Conservation (phyloP, 2,113 vertebrate genomes). For the Lota lota region DNA sequence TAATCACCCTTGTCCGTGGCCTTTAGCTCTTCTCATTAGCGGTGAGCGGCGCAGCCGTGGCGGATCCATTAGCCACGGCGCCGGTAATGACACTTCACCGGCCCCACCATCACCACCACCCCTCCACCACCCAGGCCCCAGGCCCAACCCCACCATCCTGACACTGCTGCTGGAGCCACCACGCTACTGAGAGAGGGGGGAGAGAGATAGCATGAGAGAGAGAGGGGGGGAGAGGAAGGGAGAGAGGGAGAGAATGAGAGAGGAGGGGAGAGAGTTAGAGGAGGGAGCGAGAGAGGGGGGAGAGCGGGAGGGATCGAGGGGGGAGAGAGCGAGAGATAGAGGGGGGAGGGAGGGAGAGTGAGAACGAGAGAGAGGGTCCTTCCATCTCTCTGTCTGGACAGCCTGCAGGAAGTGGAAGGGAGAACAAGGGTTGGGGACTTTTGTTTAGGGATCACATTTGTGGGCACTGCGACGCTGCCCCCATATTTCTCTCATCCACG, state of each 20-base stretch:
- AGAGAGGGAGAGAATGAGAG: background rate
- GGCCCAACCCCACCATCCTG: slow-evolving; percentile 53
- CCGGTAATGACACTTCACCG: slow-evolving; percentile 76
- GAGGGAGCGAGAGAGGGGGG: slow-evolving; percentile 18
- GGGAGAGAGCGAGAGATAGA: slow-evolving; percentile 32
- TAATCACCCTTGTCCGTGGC: slow-evolving; percentile 80
- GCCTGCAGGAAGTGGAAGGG: too few species aligned
- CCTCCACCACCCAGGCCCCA: slow-evolving; percentile 40
- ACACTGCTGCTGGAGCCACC: background rate
- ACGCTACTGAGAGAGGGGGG: background rate
- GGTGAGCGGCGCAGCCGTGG: slow-evolving; percentile 76
- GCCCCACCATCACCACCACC: slow-evolving; percentile 38
- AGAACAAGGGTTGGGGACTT: too few species aligned
- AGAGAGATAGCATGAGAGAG: background rate
- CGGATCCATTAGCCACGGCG: slow-evolving; percentile 79
- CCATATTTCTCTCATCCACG: background rate
- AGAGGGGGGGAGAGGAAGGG: background rate
- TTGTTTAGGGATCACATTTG: slow-evolving; percentile 53
- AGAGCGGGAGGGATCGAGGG: background rate
- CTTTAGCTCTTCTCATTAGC: slow-evolving; percentile 86
- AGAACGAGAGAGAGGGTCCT: slow-evolving; percentile 42
- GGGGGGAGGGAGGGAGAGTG: slow-evolving; percentile 17
- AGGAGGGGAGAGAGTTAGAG: slow-evolving; percentile 6
- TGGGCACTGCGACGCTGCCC: slow-evolving; percentile 23
- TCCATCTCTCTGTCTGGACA: too few species aligned